Base-by-base conservation (phyloP, 1,140 invertebrate species). In the Reticulitermes speratus region DNA sequence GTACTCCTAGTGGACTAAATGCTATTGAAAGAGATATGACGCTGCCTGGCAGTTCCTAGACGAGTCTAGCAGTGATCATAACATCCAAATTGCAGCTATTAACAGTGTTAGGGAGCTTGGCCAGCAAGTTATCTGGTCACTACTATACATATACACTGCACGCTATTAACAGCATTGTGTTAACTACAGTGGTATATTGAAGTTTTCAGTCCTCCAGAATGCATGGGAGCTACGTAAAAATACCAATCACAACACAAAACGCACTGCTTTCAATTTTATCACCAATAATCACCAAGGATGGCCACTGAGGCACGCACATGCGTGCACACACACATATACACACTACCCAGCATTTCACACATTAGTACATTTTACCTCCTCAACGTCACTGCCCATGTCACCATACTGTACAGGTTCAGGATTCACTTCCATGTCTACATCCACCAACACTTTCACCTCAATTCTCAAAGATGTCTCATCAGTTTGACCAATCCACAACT, bases 261-360 rank as follows among this genome's bases (percentile, higher is more conserved):
- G 19, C 14, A 75, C n/a, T 75, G 65, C n/a, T 75, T 75, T 75
- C 25, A 75, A 75, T 75, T 75, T 75, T n/a, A 75, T 75, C n/a
- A 75, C 52, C 52, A 55, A 12, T 21, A 30, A 30, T 75, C 65
- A 75, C 25, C n/a, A 75, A 65, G 59, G 59, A 30, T 75, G 65
- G 25, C n/a, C 55, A 59, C 55, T 19, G 55, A 19, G 2, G 14
- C 55, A 59, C 55, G 6, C 55, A 59, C 55, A 38, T 38, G 38
- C 5, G 52, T 55, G 9, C 9, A 48, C 16, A 21, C 52, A 55
- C 52, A 55, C 38, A 38, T 38, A 38, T 38, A 38, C 38, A 38
- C 38, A 38, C 38, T 38, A 38, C 38, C 38, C 65, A 75, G n/a
- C n/a, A 75, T 75, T 75, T 75, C n/a, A 75, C n/a, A 75, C 14